Base-by-base conservation (phyloP, 37 sponge, comb jelly and placozoan genomes). In the Eunapius fragilis region DNA sequence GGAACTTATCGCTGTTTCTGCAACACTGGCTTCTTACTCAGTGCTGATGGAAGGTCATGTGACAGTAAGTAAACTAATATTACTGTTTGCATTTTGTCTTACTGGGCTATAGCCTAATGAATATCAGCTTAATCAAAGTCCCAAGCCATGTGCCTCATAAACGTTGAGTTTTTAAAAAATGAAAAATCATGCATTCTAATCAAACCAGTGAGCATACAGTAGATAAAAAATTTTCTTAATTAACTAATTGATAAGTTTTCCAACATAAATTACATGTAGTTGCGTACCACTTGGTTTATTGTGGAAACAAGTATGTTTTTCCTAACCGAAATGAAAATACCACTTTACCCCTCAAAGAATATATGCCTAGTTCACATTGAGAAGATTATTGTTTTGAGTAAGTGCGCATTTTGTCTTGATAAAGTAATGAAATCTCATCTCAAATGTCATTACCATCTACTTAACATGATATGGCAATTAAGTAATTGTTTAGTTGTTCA, bases 21-120 rank as follows among this genome's bases (percentile, higher is more conserved):
- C 67, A 47, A 47, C 36, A 12, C 19, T 58, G 80, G 80, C 26
- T 80, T 67, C 37, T 31, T 25, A 24, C 80, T 80, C 6, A 69
- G 67, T 50, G 30, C 80, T 50, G 80, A 80, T 80, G 80, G 30
- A 80, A 28, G 48, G 28, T 67, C 80, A 37, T 80, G 80, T 48
- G 31, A 30, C 1, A 48, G 80, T 80, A 49, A 80, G 50, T 26
- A 7, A 48, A n/a, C n/a, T 38, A 36, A 1, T 17, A 41, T 41
- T 41, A 41, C 41, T 41, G 6, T 41, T 41, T 41, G 41, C 41
- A 41, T 41, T 41, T 41, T 41, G 41, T 41, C 41, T 41, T 41
- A 41, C 41, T 41, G 41, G 41, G 3, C 41, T 41, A 41, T 41
- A 41, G 41, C 41, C 41, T 58, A 58, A 58, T 13, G 58, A 58